Conservation (phyloP, 1,140 invertebrate genomes). For the Brachionus paranguensis region DNA sequence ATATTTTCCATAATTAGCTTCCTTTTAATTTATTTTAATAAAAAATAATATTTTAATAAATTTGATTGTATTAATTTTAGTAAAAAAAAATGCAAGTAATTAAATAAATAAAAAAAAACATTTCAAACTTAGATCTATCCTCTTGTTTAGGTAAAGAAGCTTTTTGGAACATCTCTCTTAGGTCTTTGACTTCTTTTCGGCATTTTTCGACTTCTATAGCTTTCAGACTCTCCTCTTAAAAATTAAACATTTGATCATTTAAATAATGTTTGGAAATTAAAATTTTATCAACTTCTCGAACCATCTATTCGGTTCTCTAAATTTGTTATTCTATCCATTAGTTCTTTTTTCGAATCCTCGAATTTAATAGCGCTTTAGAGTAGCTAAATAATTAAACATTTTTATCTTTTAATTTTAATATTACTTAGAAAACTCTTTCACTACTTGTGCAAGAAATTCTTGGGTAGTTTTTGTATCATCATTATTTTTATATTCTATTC, state of each 20-base stretch:
- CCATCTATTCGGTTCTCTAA: slow-evolving; percentile 21
- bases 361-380: background rate
- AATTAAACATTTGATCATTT: background rate
- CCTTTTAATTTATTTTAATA: background rate
- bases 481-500: background rate
- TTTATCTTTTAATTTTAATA: background rate
- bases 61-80: too few relatives aligned
- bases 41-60: too few relatives aligned
- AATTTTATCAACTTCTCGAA: slow-evolving; percentile 26
- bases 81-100: too few relatives aligned
- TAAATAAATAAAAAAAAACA: background rate
- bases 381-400: background rate
- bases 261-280: background rate
- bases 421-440: slow-evolving; percentile 19
- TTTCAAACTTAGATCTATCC: background rate
- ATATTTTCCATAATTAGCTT: slow-evolving; percentile 3
- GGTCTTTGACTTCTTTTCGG: slow-evolving; percentile 29
- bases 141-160: background rate
- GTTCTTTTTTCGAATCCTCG: slow-evolving; percentile 13
- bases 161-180: slow-evolving; percentile 24
- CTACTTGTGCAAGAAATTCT: slow-evolving; percentile 7
- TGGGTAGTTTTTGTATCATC: background rate
- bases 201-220: slow-evolving; percentile 22
- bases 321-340: slow-evolving; percentile 13
- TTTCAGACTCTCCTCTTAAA: slow-evolving; percentile 17